phyloP scores from a whole-genome alignment of 2,888 invertebrate species.

The Agrotis ipsilon region DNA sequence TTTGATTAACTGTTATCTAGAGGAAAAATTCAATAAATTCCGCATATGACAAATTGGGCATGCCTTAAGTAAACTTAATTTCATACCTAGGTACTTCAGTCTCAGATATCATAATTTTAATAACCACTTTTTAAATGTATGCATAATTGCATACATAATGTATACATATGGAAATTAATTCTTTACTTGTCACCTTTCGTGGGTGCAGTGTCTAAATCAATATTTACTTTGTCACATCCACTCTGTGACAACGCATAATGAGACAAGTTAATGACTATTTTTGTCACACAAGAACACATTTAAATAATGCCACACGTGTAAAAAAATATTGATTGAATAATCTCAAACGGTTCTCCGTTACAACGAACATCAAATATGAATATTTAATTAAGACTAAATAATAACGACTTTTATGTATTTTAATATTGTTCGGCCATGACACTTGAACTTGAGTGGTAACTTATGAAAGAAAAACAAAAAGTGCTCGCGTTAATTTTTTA shows the following conservation, averaged over 20 bases:
- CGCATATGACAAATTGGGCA: neutral
- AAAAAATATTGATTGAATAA: constrained; percentile 39
- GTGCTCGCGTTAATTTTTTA: neutral
- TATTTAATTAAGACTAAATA: constrained; percentile 40
- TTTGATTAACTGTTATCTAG: neutral
- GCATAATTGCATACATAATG: constrained; percentile 4
- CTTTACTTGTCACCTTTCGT: constrained; percentile 48
- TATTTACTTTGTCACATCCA: constrained; percentile 45
- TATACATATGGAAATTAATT: constrained; percentile 50
- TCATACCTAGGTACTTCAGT: neutral
- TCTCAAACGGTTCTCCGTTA: constrained; percentile 15
- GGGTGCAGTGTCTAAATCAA: constrained; percentile 58
- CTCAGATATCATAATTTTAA: neutral
- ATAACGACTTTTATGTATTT: constrained; percentile 49
- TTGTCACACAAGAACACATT: constrained; percentile 41
- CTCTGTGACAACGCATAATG: constrained; percentile 35
- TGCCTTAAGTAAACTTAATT: constrained; percentile 10
- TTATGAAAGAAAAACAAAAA: constrained; percentile 20
- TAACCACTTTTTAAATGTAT: constrained; percentile 15
- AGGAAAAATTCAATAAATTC: constrained; percentile 12
- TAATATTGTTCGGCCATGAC: constrained; percentile 48
- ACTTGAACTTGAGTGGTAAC: constrained; percentile 24
- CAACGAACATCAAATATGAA: constrained; percentile 17
- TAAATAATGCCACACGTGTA: constrained; percentile 40
- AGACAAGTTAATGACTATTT: constrained; percentile 29